A percentile compares a stretch with the other conserved stretches of the same genome.
Conservation (phyloP, 2,113 vertebrate species). For the Lonchura striata region DNA sequence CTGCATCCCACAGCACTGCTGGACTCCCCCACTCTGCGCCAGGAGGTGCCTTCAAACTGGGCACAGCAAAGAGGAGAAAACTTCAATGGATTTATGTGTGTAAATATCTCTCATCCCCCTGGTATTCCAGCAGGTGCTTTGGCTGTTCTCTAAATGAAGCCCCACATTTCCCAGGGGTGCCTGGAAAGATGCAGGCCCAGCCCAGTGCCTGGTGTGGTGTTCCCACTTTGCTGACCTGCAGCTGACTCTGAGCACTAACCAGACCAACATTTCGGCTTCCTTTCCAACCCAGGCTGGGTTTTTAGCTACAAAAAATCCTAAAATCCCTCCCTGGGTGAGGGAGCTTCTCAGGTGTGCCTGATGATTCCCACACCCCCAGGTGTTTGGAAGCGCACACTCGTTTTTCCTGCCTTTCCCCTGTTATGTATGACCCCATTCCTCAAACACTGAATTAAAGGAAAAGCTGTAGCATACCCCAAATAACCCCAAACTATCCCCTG, state of each 20-base stretch:
- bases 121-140: background rate
- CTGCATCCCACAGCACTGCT: fast-evolving
- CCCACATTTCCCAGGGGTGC: background rate
- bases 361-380: fast-evolving
- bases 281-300: background rate
- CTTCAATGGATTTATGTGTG: fast-evolving
- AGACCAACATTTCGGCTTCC: fast-evolving
- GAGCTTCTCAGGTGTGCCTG: fast-evolving
- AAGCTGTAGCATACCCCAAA: background rate
- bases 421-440: fast-evolving
- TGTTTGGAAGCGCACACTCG: fast-evolving
- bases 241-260: fast-evolving
- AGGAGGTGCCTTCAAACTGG: background rate
- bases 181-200: fast-evolving
- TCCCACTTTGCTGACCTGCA: background rate
- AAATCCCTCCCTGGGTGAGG: background rate
- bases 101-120: background rate
- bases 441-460: background rate
- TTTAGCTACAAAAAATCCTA: background rate
- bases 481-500: background rate
- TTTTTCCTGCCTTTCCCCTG: background rate
- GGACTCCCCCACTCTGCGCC: fast-evolving
- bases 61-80: background rate
- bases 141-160: background rate
- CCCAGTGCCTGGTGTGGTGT: fast-evolving